These are phyloP conservation scores for Pinctada fucata DNA, from an alignment of 2,888 invertebrate genomes.

Conservation along the genomic window DNA sequence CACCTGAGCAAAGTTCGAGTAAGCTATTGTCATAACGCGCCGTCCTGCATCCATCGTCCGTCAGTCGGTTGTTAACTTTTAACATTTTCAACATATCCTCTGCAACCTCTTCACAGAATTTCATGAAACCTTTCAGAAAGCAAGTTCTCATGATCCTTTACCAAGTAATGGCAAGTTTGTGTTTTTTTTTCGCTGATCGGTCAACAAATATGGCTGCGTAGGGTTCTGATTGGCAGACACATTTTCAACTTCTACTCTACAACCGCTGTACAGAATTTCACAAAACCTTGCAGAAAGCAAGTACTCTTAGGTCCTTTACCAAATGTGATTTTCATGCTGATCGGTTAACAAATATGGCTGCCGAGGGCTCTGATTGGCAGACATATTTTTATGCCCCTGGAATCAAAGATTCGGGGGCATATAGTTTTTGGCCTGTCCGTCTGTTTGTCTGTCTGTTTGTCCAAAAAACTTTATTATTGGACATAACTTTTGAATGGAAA, in stretches of 20 bases:
- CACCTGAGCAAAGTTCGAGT: not conserved
- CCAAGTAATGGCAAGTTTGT: not conserved
- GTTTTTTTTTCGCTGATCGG: not conserved
- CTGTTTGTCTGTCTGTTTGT: too few species aligned
- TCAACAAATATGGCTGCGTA: not conserved
- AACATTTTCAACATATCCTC: not conserved
- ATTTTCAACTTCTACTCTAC: not conserved
- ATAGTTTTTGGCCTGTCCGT: too few species aligned
- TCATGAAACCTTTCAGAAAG: not conserved
- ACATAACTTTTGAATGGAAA: too few species aligned
- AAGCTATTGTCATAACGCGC: not conserved
- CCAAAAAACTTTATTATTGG: too few species aligned
- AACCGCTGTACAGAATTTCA: constrained; percentile 1
- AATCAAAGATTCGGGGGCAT: too few species aligned
- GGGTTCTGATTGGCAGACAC: not conserved
- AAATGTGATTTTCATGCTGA: not conserved
- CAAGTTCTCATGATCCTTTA: not conserved
- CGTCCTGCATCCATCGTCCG: not conserved
- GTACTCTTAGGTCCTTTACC: not conserved
- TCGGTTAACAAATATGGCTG: not conserved
- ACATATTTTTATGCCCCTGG: too few species aligned
- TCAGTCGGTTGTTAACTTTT: not conserved
- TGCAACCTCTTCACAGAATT: not conserved
- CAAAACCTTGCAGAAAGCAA: not conserved
- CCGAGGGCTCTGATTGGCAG: not conserved